A percentile compares a stretch with the other conserved stretches of the same genome.
These are phyloP conservation scores for Polyodon spathula DNA, from an alignment of 2,113 vertebrate genomes.

Conservation along the genomic window DNA sequence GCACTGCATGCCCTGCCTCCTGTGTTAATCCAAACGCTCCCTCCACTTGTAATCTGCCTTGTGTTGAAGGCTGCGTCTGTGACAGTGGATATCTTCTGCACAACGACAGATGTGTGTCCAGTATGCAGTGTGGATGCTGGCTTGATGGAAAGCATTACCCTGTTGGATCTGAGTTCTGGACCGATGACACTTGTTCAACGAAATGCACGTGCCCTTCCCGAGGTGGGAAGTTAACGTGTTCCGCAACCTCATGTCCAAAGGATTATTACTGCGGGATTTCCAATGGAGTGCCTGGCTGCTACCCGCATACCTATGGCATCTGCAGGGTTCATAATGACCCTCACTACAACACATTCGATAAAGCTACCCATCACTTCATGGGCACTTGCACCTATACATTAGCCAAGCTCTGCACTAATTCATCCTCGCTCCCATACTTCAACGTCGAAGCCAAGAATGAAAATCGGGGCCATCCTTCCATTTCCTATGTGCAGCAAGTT, in stretches of 20 bases:
- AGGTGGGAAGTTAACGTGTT: slow-evolving; percentile 54
- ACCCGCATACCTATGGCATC: slow-evolving; percentile 34
- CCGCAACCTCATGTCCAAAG: slow-evolving; percentile 34
- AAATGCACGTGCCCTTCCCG: slow-evolving; percentile 47
- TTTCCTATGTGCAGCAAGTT: slow-evolving; percentile 51
- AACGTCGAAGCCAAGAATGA: slow-evolving; percentile 59
- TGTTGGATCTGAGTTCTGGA: slow-evolving; percentile 51
- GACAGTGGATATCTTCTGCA: slow-evolving; percentile 36
- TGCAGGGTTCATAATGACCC: slow-evolving; percentile 57
- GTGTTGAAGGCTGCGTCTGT: slow-evolving; percentile 28
- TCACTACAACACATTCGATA: slow-evolving; percentile 67
- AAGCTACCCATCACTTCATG: slow-evolving; percentile 54
- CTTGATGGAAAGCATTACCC: slow-evolving; percentile 35
- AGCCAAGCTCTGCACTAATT: slow-evolving; percentile 53
- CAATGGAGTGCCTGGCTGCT: slow-evolving; percentile 25
- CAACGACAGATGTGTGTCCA: slow-evolving; percentile 28
- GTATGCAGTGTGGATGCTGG: slow-evolving; percentile 36
- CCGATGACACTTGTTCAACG: slow-evolving; percentile 48
- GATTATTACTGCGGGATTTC: slow-evolving; percentile 46
- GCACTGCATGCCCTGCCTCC: slow-evolving; percentile 39
- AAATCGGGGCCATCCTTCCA: slow-evolving; percentile 35
- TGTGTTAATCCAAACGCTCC: slow-evolving; percentile 17
- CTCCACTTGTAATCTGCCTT: slow-evolving; percentile 7
- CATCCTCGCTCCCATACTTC: slow-evolving; percentile 52
- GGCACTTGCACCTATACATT: slow-evolving; percentile 63